Evolutionary conservation across 2,888 invertebrate genomes (phyloP), one percentile per base, ranked within the genome.

Genomic region (Stenoptilia bipunctidactyla): DNA sequence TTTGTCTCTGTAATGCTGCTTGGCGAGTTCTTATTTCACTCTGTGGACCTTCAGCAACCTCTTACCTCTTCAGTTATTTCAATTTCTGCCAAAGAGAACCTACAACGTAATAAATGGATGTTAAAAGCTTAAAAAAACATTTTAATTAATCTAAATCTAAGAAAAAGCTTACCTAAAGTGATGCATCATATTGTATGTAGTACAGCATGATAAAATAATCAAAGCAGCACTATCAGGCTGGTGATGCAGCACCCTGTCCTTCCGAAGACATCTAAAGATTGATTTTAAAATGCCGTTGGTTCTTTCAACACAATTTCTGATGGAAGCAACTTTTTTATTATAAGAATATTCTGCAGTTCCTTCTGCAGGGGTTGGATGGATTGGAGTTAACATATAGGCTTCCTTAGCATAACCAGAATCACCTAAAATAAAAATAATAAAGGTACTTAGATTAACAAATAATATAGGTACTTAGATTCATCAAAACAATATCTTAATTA

Each of bases 161-260:
- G 9, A 6, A 25, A 25, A 25, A 25, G 5, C 5, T 25, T 6
- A 25, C 25, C 25, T 25, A 9, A 25, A 25, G 25, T 25, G 25
- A 25, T 25, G 25, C 25, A 25, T 25, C 25, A 25, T 25, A 25
- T 25, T 25, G 9, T 25, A 25, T 6, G 9, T 39, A 34, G 34
- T 33, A 20, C 33, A 39, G 34, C 15, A 39, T 34, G 35, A 40
- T 30, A 13, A 37, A 13, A 15, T 25, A 8, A 37, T 25, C 20
- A 25, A 5, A 12, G 20, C 25, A 13, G 37, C 37, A 25, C n/a
- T 15, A 37, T n/a, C n/a, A n/a, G n/a, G n/a, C n/a, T n/a, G n/a
- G n/a, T n/a, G n/a, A n/a, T n/a, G n/a, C n/a, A n/a, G 25, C 13
- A 37, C 25, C 25, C 25, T 25, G 13, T 10, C 34, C 27, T 13